Percentiles rank a stretch among this genome's conserved stretches.
Conservation (phyloP, 2,888 invertebrate species). For the Trissolcus brochymenae region DNA sequence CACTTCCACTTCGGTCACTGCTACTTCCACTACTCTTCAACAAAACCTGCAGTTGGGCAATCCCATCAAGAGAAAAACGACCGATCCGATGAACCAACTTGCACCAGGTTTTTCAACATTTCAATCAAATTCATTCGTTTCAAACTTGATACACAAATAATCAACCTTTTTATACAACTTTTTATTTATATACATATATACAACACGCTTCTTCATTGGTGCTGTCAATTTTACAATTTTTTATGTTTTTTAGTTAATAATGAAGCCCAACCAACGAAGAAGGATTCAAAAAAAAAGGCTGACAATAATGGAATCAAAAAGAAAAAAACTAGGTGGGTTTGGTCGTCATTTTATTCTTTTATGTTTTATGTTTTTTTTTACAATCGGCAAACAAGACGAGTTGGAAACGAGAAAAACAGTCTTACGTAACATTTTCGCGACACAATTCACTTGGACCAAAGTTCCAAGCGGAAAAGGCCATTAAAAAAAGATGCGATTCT, state of each 20-base stretch:
- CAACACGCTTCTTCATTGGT: no score
- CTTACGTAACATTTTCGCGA: no score
- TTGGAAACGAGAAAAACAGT: no score
- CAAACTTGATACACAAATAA: no score
- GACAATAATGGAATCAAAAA: constrained; percentile 93
- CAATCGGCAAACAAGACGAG: no score
- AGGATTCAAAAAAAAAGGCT: constrained; percentile 87
- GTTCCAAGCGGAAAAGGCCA: not conserved
- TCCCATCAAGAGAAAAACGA: constrained; percentile 71
- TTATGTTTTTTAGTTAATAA: constrained; percentile 66
- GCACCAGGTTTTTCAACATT: constrained; percentile 66
- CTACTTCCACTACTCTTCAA: constrained; percentile 75
- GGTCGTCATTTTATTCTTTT: no score
- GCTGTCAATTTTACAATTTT: no score
- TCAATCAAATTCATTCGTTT: no score
- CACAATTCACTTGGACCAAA: no score
- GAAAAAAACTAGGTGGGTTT: constrained; percentile 90
- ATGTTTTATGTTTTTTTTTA: not conserved
- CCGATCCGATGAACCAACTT: constrained; percentile 69
- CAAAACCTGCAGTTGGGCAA: constrained; percentile 71
- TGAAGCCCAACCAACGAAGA: constrained; percentile 76
- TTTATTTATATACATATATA: no score
- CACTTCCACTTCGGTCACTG: constrained; percentile 72
- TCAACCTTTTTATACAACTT: no score
- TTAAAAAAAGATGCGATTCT: not conserved